Conservation (phyloP, 37 sponge, comb jelly and placozoan species). For the Mnemiopsis leidyi region DNA sequence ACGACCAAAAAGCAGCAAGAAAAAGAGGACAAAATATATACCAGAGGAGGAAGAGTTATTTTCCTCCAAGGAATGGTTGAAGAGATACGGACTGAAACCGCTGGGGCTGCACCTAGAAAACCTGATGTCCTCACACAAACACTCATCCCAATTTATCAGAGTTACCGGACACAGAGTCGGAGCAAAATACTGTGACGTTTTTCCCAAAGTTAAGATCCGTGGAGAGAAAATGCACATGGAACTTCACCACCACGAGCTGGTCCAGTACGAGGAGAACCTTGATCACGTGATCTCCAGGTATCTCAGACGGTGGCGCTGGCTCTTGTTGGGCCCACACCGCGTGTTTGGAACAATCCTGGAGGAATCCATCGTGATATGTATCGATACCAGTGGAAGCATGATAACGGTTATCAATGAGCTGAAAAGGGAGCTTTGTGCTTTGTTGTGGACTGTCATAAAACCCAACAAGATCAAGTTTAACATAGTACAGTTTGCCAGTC, state of each 20-base stretch:
- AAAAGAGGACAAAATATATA: slow-evolving; percentile 1
- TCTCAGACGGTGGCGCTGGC: slow-evolving; percentile 46
- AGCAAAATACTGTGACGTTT: slow-evolving; percentile 42
- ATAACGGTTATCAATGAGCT: slow-evolving; percentile 47
- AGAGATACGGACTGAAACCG: slow-evolving; percentile 47
- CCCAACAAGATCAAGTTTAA: slow-evolving; percentile 64
- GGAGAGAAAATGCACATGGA: slow-evolving; percentile 66
- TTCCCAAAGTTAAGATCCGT: slow-evolving; percentile 46
- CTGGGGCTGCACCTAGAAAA: slow-evolving; percentile 42
- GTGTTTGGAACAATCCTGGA: slow-evolving; percentile 56
- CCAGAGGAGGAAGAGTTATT: slow-evolving; percentile 42
- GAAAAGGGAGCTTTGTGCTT: slow-evolving; percentile 35
- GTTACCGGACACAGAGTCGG: slow-evolving; percentile 53
- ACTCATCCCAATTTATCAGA: slow-evolving; percentile 25
- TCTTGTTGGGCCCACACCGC: slow-evolving; percentile 35
- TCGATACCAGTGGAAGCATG: slow-evolving; percentile 63
- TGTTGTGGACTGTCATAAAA: slow-evolving; percentile 46
- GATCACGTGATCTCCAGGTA: slow-evolving; percentile 61
- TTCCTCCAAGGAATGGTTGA: slow-evolving; percentile 58
- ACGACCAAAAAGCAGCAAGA: slow-evolving; percentile 25
- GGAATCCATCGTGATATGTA: slow-evolving; percentile 26
- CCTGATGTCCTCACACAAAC: slow-evolving; percentile 48
- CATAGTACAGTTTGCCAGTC: slow-evolving; percentile 61
- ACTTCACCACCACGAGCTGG: slow-evolving; percentile 60
- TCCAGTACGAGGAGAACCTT: slow-evolving; percentile 40